Conservation (phyloP, 1,140 invertebrate genomes). For the Drosophila parabipectinata region DNA sequence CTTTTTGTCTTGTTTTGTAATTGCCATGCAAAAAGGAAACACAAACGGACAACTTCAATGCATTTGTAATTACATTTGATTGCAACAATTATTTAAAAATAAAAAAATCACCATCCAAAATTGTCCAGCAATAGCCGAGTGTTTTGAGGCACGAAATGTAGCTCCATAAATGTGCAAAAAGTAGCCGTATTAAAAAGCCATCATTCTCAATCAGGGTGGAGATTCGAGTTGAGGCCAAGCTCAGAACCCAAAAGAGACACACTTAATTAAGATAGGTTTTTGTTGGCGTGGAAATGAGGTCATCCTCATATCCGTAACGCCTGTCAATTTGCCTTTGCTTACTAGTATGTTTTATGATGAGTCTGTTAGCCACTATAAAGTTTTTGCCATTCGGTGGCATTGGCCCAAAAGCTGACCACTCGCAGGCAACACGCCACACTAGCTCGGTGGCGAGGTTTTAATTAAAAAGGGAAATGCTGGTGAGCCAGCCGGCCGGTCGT, state of each 20-base stretch:
- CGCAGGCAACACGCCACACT: slow-evolving; percentile 37
- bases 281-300: slow-evolving; percentile 36
- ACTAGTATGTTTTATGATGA: slow-evolving; percentile 27
- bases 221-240: background rate
- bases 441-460: slow-evolving; percentile 21
- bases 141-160: slow-evolving; percentile 2
- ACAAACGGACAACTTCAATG: slow-evolving; percentile 67
- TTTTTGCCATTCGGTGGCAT: slow-evolving; percentile 44
- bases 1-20: slow-evolving; percentile 61
- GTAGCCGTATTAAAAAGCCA: slow-evolving; percentile 37
- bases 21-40: slow-evolving; percentile 74
- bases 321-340: slow-evolving; percentile 44
- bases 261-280: slow-evolving; percentile 48
- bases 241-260: slow-evolving; percentile 29
- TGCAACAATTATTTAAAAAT: slow-evolving; percentile 78
- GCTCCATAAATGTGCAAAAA: slow-evolving; percentile 25
- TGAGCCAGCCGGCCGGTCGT: slow-evolving; percentile 8
- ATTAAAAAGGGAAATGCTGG: slow-evolving; percentile 50
- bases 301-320: slow-evolving; percentile 48
- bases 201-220: slow-evolving; percentile 32
- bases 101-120: slow-evolving; percentile 43
- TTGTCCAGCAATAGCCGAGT: slow-evolving; percentile 7
- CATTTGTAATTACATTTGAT: slow-evolving; percentile 78
- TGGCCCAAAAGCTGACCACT: slow-evolving; percentile 37
- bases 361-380: slow-evolving; percentile 29